Conservation (phyloP, 2,797 vertebrate genomes). For the Hippoglossus hippoglossus region DNA sequence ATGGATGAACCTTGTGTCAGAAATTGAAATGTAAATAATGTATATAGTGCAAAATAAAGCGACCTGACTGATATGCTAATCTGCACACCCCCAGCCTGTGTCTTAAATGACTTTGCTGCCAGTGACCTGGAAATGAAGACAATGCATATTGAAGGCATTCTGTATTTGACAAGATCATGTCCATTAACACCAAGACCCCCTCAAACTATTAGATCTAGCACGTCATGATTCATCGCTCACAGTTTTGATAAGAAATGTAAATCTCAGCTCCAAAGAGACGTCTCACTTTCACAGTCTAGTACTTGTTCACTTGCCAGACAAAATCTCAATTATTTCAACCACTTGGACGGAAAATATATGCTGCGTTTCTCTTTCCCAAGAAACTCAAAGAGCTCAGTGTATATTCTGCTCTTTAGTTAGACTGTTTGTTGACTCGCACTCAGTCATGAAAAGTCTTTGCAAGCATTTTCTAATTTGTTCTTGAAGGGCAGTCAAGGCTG, state of each 20-base stretch:
- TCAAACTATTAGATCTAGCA: background rate
- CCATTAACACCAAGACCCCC: conserved; percentile 6
- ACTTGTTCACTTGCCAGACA: conserved; percentile 26
- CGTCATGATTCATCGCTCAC: conserved; percentile 9
- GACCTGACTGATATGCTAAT: conserved; percentile 21
- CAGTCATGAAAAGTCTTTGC: conserved; percentile 22
- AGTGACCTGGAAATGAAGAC: background rate
- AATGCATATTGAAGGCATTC: background rate
- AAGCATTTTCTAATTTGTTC: conserved; percentile 11
- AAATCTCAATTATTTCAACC: conserved; percentile 45
- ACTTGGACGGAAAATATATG: conserved; percentile 13
- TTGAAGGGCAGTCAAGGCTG: conserved; percentile 42
- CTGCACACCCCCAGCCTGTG: background rate
- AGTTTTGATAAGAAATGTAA: conserved; percentile 23
- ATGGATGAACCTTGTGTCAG: background rate
- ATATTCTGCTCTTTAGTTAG: conserved; percentile 7
- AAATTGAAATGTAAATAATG: conserved; percentile 47
- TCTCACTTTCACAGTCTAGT: conserved; percentile 32
- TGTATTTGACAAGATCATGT: background rate
- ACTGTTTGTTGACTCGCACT: conserved; percentile 41
- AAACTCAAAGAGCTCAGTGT: background rate
- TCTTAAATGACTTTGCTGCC: conserved; percentile 5
- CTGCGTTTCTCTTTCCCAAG: conserved; percentile 19
- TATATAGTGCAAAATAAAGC: conserved; percentile 27
- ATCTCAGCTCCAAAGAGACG: conserved; percentile 28